Conservation (phyloP, 1,140 invertebrate genomes). For the Aethina tumida region DNA sequence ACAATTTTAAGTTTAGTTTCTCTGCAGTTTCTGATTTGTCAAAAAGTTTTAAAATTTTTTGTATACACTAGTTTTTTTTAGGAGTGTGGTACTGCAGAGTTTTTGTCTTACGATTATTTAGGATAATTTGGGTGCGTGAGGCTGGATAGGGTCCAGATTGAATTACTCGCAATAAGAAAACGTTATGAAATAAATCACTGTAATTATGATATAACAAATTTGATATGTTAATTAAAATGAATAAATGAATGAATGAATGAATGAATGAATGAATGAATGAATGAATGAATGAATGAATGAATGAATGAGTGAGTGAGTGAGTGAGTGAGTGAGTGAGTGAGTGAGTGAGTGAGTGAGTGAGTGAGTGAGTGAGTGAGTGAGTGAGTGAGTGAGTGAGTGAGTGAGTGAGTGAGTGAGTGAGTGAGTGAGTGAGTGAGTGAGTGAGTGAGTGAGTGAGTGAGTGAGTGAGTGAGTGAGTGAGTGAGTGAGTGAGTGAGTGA, state of each 20-base stretch:
- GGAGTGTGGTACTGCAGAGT: too few relatives aligned
- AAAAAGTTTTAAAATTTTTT: too few relatives aligned
- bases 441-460: not conserved
- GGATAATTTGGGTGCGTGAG: too few relatives aligned
- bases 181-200: too few relatives aligned
- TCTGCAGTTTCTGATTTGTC: too few relatives aligned
- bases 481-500: constrained; percentile 1
- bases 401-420: not conserved
- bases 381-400: not conserved
- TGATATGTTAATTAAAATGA: too few relatives aligned
- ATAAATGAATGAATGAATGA: not conserved
- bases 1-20: too few relatives aligned
- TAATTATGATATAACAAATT: too few relatives aligned
- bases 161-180: too few relatives aligned
- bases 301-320: not conserved
- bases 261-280: constrained; percentile 2
- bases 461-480: not conserved
- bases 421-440: not conserved
- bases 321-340: not conserved
- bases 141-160: too few relatives aligned
- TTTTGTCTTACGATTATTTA: too few relatives aligned
- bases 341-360: not conserved
- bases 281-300: not conserved
- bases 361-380: not conserved
- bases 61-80: too few relatives aligned